Evolutionary conservation across 30 jellyfish, hydroid and myxozoan species (phyloP).

Genomic region (Rhopilema esculentum): DNA sequence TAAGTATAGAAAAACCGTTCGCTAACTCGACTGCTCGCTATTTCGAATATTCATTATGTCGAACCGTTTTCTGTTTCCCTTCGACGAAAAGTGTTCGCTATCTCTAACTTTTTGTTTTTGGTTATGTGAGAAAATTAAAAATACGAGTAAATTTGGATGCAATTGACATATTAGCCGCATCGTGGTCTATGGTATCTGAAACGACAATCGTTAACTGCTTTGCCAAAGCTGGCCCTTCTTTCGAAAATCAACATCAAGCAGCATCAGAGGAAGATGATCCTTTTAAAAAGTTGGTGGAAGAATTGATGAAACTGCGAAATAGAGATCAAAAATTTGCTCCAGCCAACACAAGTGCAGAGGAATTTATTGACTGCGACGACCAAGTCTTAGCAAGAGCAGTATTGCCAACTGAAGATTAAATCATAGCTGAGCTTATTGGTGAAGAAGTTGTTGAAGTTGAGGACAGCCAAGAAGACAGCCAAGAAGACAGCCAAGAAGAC

Average conservation of each 20-base stretch:
- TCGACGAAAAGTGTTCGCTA: slow-evolving; percentile 19
- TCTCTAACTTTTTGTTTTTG: slow-evolving; percentile 14
- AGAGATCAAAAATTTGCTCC: slow-evolving; percentile 16
- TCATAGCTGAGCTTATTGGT: slow-evolving; percentile 18
- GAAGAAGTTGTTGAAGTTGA: slow-evolving; percentile 20
- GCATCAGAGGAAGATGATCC: slow-evolving; percentile 6
- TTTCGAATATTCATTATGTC: slow-evolving; percentile 23
- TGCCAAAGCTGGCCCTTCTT: too few species aligned
- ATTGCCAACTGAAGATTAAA: slow-evolving; percentile 12
- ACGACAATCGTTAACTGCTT: too few species aligned
- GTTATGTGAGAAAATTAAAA: slow-evolving; percentile 13
- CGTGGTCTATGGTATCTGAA: too few species aligned
- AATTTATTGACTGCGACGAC: slow-evolving; percentile 27
- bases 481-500: too few species aligned
- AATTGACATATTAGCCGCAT: too few species aligned
- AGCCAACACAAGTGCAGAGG: slow-evolving; percentile 30
- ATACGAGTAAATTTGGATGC: slow-evolving; percentile 30
- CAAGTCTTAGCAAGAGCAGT: slow-evolving; percentile 29
- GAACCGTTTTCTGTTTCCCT: slow-evolving; percentile 22
- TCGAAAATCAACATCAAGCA: slow-evolving; percentile 9
- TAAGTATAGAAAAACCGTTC: slow-evolving; percentile 13
- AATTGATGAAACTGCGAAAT: too few species aligned
- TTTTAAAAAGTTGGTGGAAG: slow-evolving; percentile 9
- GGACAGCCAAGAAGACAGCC: slow-evolving; percentile 35
- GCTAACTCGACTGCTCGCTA: slow-evolving; percentile 28